These are phyloP conservation scores for Emydocephalus ijimae DNA, from an alignment of 2,113 vertebrate species.

Conservation along the genomic window DNA sequence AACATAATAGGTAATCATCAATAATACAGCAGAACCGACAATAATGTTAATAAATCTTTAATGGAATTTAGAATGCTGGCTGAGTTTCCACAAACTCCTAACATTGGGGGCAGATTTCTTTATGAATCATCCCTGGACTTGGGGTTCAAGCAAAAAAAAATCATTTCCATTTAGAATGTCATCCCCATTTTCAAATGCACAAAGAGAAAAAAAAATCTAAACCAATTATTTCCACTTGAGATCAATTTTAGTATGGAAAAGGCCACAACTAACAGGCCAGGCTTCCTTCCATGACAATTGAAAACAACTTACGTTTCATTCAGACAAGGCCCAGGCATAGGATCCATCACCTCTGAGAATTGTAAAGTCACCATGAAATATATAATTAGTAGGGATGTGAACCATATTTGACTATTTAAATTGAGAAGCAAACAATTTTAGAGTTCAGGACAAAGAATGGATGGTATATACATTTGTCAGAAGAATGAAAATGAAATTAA, in stretches of 20 bases:
- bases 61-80: neutral
- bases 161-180: neutral
- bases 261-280: neutral
- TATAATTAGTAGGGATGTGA: neutral
- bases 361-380: neutral
- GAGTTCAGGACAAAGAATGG: neutral
- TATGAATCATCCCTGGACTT: neutral
- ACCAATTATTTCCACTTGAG: neutral
- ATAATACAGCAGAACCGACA: neutral
- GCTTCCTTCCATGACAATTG: neutral
- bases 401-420: neutral
- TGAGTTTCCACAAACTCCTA: neutral
- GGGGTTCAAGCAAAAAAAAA: neutral
- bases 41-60: neutral
- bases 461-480: neutral
- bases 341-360: neutral
- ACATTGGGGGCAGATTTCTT: neutral
- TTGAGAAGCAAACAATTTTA: neutral
- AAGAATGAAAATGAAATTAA: neutral
- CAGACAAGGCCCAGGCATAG: neutral
- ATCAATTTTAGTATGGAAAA: neutral
- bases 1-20: neutral
- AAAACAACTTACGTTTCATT: neutral
- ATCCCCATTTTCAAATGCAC: neutral
- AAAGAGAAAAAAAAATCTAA: neutral